phyloP scores from a whole-genome alignment of 2,888 invertebrate species.

The Trimorus sp. region DNA sequence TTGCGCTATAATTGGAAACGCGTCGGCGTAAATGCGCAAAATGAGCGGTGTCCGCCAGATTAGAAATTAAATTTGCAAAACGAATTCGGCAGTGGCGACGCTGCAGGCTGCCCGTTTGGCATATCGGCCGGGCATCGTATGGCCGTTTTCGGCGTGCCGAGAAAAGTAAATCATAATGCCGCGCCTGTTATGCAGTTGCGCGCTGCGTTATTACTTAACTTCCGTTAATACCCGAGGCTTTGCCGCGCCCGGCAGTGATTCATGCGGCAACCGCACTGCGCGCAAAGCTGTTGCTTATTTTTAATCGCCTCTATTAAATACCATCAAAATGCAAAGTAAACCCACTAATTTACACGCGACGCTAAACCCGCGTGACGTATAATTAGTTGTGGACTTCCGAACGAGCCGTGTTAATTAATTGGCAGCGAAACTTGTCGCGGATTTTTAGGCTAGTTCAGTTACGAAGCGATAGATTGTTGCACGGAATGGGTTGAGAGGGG shows the following conservation, averaged over 20 bases:
- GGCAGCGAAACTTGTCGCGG: background rate
- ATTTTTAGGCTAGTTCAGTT: no score
- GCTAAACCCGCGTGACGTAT: constrained; percentile 45
- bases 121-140: constrained; percentile 41
- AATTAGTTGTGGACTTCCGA: constrained; percentile 51
- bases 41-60: constrained; percentile 28
- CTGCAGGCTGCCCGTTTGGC: constrained; percentile 13
- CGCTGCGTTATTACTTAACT: constrained; percentile 76
- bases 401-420: constrained; percentile 46
- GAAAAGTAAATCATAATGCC: constrained; percentile 76
- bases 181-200: constrained; percentile 77
- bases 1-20: no score
- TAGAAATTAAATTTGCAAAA: constrained; percentile 66
- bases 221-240: constrained; percentile 63
- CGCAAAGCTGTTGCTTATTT: constrained; percentile 63
- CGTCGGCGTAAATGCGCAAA: background rate
- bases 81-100: constrained; percentile 65
- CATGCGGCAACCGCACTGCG: constrained; percentile 55
- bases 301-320: constrained; percentile 62
- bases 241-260: constrained; percentile 46
- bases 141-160: constrained; percentile 68
- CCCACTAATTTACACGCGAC: constrained; percentile 44
- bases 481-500: no score
- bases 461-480: no score
- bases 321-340: constrained; percentile 49